Conservation (phyloP, 2,797 vertebrate genomes). For the Hylomyscus alleni region DNA sequence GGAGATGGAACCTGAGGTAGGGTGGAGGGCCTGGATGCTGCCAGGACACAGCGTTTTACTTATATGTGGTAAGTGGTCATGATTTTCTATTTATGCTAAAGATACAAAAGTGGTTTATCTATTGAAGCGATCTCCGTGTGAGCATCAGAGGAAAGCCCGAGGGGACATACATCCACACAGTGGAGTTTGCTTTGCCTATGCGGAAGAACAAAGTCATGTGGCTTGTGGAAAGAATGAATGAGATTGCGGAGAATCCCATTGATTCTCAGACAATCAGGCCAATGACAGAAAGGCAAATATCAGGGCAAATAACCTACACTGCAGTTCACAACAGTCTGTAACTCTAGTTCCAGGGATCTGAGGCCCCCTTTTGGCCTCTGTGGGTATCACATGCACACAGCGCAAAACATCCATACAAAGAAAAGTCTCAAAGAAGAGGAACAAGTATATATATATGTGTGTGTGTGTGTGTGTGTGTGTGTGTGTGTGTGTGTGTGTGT, state of each 20-base stretch:
- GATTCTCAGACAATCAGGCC: background rate
- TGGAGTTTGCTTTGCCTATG: background rate
- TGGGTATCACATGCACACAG: background rate
- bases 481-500: too few species aligned
- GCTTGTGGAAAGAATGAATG: background rate
- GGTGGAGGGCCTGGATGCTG: too few species aligned
- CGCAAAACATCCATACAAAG: background rate
- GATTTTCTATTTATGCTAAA: background rate
- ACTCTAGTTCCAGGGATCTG: background rate
- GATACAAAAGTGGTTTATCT: background rate
- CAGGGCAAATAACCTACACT: background rate
- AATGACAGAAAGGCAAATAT: background rate
- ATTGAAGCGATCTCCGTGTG: background rate
- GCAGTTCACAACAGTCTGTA: background rate
- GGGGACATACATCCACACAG: background rate
- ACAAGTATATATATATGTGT: too few species aligned
- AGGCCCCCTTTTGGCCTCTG: background rate
- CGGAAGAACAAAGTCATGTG: background rate
- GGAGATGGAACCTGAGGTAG: background rate
- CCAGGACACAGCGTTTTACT: background rate
- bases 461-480: too few species aligned
- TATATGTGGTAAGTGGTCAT: background rate
- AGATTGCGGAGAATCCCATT: background rate
- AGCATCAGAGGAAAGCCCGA: background rate
- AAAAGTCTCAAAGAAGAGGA: background rate